These are phyloP conservation scores for Boloria euphrosyne DNA, from an alignment of 2,888 invertebrate species.

Conservation along the genomic window DNA sequence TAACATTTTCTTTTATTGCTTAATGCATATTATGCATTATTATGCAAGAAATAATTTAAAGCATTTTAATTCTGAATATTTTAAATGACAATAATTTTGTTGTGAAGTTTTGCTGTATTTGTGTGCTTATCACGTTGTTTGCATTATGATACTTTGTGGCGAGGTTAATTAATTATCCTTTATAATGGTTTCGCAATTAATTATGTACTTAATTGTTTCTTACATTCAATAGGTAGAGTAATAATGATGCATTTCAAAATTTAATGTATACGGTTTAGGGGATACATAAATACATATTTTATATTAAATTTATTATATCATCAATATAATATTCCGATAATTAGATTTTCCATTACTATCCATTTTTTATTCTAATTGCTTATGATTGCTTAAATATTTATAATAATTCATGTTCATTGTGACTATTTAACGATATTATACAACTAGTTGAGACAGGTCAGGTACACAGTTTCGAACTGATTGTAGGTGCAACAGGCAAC, in stretches of 20 bases:
- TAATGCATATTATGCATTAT: neutral
- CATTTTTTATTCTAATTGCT: too few relatives aligned
- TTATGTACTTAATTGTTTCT: constrained; percentile 30
- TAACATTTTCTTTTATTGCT: constrained; percentile 4
- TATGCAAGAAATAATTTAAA: neutral
- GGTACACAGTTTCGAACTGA: constrained; percentile 56
- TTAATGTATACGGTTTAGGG: neutral
- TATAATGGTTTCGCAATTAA: constrained; percentile 26
- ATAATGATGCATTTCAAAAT: constrained; percentile 4
- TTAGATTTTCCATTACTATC: too few relatives aligned
- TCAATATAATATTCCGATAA: too few relatives aligned
- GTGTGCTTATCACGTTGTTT: constrained; percentile 7
- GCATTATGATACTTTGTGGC: constrained; percentile 28
- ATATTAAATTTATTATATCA: too few relatives aligned
- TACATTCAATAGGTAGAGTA: constrained; percentile 11
- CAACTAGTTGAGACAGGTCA: constrained; percentile 64
- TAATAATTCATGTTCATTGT: too few relatives aligned
- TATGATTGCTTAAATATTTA: too few relatives aligned
- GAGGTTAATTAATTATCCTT: constrained; percentile 31
- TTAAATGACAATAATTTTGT: neutral
- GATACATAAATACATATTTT: too few relatives aligned
- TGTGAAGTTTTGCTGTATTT: constrained; percentile 13
- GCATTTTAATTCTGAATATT: too few relatives aligned
- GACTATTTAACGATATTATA: neutral
- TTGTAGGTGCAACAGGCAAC: constrained; percentile 66